Conservation (phyloP, 2,888 invertebrate genomes). For the Steromphala cineraria region DNA sequence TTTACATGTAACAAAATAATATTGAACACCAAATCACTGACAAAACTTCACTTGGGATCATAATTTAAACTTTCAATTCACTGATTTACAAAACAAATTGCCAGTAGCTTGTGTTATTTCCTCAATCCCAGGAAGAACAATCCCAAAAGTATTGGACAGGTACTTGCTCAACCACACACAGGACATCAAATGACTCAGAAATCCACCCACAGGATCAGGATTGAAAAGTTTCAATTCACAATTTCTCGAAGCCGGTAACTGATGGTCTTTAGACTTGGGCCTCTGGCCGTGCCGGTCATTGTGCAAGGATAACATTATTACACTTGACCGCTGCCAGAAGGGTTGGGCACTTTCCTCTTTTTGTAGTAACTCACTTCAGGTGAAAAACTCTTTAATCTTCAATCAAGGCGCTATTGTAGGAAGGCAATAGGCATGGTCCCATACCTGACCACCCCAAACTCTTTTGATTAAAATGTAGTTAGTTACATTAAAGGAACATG, state of each 20-base stretch:
- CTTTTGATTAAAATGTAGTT: background rate
- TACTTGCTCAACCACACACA: background rate
- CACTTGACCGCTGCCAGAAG: background rate
- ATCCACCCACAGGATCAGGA: too few relatives aligned
- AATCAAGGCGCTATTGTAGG: background rate
- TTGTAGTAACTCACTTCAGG: background rate
- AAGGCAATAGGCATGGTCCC: background rate
- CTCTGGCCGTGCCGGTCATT: background rate
- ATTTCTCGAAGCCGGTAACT: background rate
- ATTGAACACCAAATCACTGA: too few relatives aligned
- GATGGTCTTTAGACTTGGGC: background rate
- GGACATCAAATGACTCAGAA: background rate
- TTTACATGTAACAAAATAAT: too few relatives aligned
- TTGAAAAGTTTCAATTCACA: background rate
- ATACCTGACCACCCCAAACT: background rate
- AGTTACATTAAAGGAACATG: background rate
- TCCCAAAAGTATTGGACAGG: too few relatives aligned
- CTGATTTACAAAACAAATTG: too few relatives aligned
- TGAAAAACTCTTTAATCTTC: background rate
- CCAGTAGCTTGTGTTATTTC: too few relatives aligned
- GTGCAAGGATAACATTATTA: background rate
- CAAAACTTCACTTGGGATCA: too few relatives aligned
- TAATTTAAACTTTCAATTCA: too few relatives aligned
- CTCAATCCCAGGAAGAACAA: too few relatives aligned
- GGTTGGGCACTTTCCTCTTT: background rate